A percentile compares a stretch with the other conserved stretches of the same genome.
Evolutionary conservation across 2,797 vertebrate genomes (phyloP).

Genomic region (Sandelia bainsii): DNA sequence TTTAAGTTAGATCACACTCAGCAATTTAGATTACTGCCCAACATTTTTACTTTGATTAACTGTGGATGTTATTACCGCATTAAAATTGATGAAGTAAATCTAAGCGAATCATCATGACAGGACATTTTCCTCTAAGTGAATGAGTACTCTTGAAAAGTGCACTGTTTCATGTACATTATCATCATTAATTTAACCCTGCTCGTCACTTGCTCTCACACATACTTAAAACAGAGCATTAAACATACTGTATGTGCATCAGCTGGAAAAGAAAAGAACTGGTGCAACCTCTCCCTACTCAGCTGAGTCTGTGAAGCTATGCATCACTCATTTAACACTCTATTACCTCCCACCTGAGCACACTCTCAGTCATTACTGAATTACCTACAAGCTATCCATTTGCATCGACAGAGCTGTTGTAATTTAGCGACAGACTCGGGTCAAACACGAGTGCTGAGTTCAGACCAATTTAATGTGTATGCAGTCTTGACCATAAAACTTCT

Average conservation of each 20-base stretch:
- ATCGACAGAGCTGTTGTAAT: constrained; percentile 66
- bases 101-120: constrained; percentile 74
- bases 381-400: constrained; percentile 73
- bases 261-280: constrained; percentile 25
- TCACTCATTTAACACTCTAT: constrained; percentile 79
- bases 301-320: constrained; percentile 66
- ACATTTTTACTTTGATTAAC: constrained; percentile 75
- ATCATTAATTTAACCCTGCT: constrained; percentile 56
- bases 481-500: constrained; percentile 5
- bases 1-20: constrained; percentile 63
- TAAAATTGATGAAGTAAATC: constrained; percentile 80
- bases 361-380: constrained; percentile 75
- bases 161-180: constrained; percentile 63
- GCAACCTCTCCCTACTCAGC: constrained; percentile 43
- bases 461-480: constrained; percentile 18
- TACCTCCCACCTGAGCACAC: constrained; percentile 78
- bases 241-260: constrained; percentile 13
- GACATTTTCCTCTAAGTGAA: constrained; percentile 71
- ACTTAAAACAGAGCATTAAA: constrained; percentile 34
- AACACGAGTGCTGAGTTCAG: constrained; percentile 26
- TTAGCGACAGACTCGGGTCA: constrained; percentile 27
- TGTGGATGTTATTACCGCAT: constrained; percentile 73
- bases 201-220: constrained; percentile 46
- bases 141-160: constrained; percentile 62
- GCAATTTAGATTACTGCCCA: constrained; percentile 61